phyloP scores from a whole-genome alignment of 2,888 invertebrate species.

The Tachina grossa region DNA sequence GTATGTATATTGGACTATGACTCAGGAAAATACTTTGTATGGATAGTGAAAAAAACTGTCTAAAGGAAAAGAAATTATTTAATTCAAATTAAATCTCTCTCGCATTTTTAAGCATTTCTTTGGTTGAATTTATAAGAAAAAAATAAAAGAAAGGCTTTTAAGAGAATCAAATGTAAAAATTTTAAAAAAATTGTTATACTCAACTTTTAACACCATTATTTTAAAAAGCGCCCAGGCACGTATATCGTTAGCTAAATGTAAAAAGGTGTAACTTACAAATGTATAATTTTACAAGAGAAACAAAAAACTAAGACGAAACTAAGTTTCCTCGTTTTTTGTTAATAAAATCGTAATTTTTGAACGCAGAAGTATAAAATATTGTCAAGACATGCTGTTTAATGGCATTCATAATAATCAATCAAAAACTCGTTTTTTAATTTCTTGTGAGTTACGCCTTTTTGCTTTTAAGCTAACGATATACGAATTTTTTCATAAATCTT shows the following conservation, averaged over 20 bases:
- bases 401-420: no score
- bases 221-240: no score
- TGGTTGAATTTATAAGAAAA: conserved; percentile 11
- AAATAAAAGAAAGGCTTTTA: not conserved
- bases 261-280: not conserved
- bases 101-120: not conserved
- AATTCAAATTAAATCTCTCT: conserved; percentile 33
- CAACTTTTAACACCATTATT: not conserved
- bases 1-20: not conserved
- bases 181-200: not conserved
- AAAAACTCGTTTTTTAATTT: no score
- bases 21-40: not conserved
- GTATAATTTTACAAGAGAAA: no score
- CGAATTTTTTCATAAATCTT: no score
- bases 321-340: no score
- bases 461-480: no score
- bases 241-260: not conserved
- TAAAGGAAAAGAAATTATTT: not conserved
- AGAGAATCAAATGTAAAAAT: not conserved
- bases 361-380: no score
- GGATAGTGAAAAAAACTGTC: conserved; percentile 18
- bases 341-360: no score
- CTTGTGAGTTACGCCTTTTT: no score
- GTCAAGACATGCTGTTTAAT: no score
- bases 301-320: no score